These are phyloP conservation scores for Tetanocera ferruginea DNA, from an alignment of 2,888 invertebrate genomes.

Conservation along the genomic window DNA sequence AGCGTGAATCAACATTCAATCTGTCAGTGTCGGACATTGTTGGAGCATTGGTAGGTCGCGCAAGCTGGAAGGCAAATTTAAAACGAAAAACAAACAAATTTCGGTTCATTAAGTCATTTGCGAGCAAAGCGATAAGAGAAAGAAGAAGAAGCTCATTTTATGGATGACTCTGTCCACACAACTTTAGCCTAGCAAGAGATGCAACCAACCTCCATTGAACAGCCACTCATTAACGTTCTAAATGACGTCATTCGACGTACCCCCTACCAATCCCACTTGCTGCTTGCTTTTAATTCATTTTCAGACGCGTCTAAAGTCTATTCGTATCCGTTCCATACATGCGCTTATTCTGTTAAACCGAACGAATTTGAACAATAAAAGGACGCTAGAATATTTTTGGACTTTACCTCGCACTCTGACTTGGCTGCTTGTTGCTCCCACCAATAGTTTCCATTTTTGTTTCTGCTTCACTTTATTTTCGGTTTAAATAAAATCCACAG, in stretches of 20 bases:
- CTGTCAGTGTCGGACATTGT: not conserved
- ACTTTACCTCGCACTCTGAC: too few relatives aligned
- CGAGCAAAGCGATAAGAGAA: slow-evolving; percentile 23
- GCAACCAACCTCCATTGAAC: not conserved
- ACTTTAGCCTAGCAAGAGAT: not conserved
- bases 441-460: too few relatives aligned
- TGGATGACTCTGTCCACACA: not conserved
- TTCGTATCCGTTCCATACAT: not conserved
- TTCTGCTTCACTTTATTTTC: not conserved
- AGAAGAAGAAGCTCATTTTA: slow-evolving; percentile 15
- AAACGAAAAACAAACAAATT: slow-evolving; percentile 28
- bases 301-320: too few relatives aligned
- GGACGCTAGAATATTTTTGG: not conserved
- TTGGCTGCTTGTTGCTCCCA: too few relatives aligned
- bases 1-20: not conserved
- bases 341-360: not conserved
- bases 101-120: slow-evolving; percentile 38
- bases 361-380: not conserved
- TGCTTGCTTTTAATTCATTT: not conserved
- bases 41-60: not conserved
- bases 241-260: not conserved
- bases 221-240: not conserved
- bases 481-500: slow-evolving; percentile 19
- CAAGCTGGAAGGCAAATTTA: not conserved
- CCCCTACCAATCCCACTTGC: not conserved